Conservation (phyloP, 2,888 invertebrate genomes). For the Hirtodrosophila confusa region DNA sequence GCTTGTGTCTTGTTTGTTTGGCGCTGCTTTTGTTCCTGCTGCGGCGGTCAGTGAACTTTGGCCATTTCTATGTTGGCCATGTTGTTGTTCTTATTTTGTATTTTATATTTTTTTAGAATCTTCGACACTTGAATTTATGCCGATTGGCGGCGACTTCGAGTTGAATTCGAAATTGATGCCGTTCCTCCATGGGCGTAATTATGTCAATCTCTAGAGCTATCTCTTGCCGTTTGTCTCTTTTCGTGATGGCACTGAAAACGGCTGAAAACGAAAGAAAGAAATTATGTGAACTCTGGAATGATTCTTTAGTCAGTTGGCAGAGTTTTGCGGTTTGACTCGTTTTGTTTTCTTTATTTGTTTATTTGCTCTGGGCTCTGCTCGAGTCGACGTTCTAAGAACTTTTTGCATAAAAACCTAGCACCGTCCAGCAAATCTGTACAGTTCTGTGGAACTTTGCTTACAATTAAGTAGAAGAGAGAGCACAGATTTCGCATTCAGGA, state of each 20-base stretch:
- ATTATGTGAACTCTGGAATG: constrained; percentile 32
- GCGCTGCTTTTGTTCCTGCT: constrained; percentile 37
- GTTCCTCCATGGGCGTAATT: constrained; percentile 58
- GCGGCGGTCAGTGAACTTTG: constrained; percentile 64
- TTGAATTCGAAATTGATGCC: constrained; percentile 47
- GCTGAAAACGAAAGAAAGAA: too few species aligned
- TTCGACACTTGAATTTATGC: constrained; percentile 72
- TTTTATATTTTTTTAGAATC: constrained; percentile 15
- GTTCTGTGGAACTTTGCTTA: constrained; percentile 76
- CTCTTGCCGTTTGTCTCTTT: constrained; percentile 2
- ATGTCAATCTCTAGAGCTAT: constrained; percentile 57
- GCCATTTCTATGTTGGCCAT: constrained; percentile 28
- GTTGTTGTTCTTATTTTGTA: constrained; percentile 7
- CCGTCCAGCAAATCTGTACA: constrained; percentile 68
- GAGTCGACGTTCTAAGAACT: constrained; percentile 36
- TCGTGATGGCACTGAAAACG: constrained; percentile 8
- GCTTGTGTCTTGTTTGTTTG: constrained; percentile 7
- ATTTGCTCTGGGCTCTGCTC: constrained; percentile 20
- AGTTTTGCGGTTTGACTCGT: constrained; percentile 17
- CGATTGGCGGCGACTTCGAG: constrained; percentile 64
- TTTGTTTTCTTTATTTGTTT: constrained; percentile 10
- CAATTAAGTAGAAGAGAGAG: constrained; percentile 74
- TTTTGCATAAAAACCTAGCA: constrained; percentile 81
- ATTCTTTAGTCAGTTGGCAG: constrained; percentile 34
- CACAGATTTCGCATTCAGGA: constrained; percentile 4